phyloP scores from a whole-genome alignment of 2,888 invertebrate genomes.

The Nomada ruficornis region DNA sequence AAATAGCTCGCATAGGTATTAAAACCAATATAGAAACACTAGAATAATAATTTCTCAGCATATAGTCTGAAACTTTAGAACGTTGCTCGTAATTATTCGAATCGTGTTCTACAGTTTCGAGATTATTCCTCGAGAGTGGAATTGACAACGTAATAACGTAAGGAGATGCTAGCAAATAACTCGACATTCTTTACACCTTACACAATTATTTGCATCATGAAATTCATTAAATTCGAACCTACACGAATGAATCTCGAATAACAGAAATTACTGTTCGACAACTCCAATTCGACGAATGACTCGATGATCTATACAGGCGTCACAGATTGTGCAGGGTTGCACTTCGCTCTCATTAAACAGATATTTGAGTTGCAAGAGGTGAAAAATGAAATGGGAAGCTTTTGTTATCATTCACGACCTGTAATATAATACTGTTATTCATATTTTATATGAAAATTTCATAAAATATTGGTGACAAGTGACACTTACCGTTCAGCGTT shows the following conservation, averaged over 20 bases:
- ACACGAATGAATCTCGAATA: slow-evolving; percentile 12
- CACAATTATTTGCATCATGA: slow-evolving; percentile 16
- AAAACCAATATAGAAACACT: slow-evolving; percentile 25
- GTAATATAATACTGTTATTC: not conserved
- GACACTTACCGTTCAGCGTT: slow-evolving; percentile 19
- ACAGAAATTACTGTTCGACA: not conserved
- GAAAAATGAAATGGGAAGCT: not conserved
- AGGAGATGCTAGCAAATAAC: slow-evolving; percentile 27
- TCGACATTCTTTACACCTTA: slow-evolving; percentile 22
- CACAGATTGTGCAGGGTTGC: not conserved
- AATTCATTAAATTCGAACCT: slow-evolving; percentile 41
- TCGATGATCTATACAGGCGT: not conserved
- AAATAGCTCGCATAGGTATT: slow-evolving; percentile 8
- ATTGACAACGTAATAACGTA: slow-evolving; percentile 46
- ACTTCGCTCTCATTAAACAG: not conserved
- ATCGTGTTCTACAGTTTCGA: not conserved
- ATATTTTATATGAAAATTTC: not conserved
- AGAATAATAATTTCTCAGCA: slow-evolving; percentile 28
- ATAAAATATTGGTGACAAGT: not conserved
- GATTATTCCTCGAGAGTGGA: slow-evolving; percentile 31
- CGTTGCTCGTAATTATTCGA: not conserved
- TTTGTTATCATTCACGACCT: not conserved
- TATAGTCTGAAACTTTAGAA: slow-evolving; percentile 15
- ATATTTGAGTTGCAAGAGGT: not conserved
- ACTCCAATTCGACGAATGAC: not conserved